Evolutionary conservation across 2,888 invertebrate species (phyloP).

Genomic region (Mesochorus sp.): DNA sequence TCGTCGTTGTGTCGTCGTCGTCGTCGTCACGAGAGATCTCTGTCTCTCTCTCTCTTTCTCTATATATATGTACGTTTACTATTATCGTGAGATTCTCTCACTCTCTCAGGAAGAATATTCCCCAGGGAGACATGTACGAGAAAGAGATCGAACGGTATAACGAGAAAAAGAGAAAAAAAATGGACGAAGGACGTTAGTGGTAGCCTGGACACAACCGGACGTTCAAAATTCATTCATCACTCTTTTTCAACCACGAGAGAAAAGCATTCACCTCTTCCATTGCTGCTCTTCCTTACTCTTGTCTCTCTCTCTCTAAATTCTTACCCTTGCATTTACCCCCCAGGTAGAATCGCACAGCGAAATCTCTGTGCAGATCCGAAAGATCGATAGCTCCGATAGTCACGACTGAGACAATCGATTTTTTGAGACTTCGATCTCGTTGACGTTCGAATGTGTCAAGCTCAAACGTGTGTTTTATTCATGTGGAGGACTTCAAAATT

Average conservation of each 20-base stretch:
- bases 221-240: conserved; percentile 68
- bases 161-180: conserved; percentile 9
- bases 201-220: conserved; percentile 45
- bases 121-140: background rate
- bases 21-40: conserved; percentile 3
- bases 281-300: background rate
- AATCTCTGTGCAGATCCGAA: no score
- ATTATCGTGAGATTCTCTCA: conserved; percentile 15
- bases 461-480: no score
- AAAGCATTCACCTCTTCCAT: conserved; percentile 14
- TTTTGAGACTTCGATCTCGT: no score
- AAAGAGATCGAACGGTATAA: conserved; percentile 34
- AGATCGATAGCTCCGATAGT: no score
- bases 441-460: no score
- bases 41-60: conserved; percentile 14
- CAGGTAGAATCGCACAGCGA: no score
- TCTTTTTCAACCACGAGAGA: conserved; percentile 54
- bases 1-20: background rate
- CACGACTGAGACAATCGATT: no score
- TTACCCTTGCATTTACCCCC: background rate
- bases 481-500: no score
- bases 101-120: conserved; percentile 29
- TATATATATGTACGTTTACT: background rate
- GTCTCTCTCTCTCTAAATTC: no score
- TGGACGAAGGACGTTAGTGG: background rate